These are phyloP conservation scores for Sparus aurata DNA, from an alignment of 2,797 vertebrate species.

Conservation along the genomic window DNA sequence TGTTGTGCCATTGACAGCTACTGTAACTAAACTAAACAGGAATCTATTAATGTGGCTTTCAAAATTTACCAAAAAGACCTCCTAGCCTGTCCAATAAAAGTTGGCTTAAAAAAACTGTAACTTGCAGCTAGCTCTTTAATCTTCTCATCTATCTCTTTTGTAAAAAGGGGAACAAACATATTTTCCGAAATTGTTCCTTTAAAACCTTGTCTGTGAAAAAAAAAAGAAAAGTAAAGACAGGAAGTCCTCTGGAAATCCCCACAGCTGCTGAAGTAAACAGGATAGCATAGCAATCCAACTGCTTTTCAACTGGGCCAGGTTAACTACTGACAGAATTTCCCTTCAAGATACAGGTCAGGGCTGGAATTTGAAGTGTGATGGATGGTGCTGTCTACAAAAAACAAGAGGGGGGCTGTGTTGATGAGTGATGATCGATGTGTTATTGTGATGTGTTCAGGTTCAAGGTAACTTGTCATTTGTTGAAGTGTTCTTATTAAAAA, in stretches of 20 bases:
- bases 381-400: conserved; percentile 27
- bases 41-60: too few relatives aligned
- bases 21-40: too few relatives aligned
- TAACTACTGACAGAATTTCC: neutral
- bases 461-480: neutral
- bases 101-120: neutral
- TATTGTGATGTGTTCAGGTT: conserved; percentile 22
- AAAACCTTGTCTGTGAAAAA: neutral
- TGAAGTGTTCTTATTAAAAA: neutral
- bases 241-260: conserved; percentile 17
- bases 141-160: neutral
- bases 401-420: neutral
- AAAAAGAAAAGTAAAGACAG: conserved; percentile 4
- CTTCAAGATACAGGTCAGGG: conserved; percentile 1
- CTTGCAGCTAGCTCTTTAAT: neutral
- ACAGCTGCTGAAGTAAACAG: conserved; percentile 5
- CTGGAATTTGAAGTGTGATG: conserved; percentile 21
- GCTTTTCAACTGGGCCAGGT: neutral
- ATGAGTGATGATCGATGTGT: conserved; percentile 24
- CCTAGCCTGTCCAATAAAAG: too few relatives aligned
- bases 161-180: neutral
- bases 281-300: neutral
- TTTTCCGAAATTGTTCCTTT: conserved; percentile 2
- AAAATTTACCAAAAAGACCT: too few relatives aligned
- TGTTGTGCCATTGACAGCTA: too few relatives aligned